These are phyloP conservation scores for Cherax quadricarinatus DNA, from an alignment of 1,140 invertebrate species.

Conservation along the genomic window DNA sequence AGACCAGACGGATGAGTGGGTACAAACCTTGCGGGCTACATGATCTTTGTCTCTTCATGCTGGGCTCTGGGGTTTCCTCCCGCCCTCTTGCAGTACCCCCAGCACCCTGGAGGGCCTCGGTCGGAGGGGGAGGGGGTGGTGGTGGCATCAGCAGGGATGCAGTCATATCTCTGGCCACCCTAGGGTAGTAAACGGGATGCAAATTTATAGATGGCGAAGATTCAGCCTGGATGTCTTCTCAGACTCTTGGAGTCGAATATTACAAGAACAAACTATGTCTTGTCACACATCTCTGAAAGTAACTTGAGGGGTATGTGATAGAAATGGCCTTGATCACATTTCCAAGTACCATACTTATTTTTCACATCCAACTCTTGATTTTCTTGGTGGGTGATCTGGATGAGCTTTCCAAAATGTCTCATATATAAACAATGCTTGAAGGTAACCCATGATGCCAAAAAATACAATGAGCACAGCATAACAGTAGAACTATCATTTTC, in stretches of 20 bases:
- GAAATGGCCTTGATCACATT: conserved; percentile 4
- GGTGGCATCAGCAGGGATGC: conserved; percentile 66
- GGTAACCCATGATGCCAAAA: neutral
- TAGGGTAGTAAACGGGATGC: conserved; percentile 67
- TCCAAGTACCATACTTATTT: neutral
- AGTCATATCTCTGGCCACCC: conserved; percentile 68
- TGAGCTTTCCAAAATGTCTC: neutral
- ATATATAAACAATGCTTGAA: neutral
- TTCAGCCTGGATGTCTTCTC: conserved; percentile 30
- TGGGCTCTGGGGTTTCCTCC: conserved; percentile 53
- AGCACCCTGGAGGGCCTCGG: conserved; percentile 36
- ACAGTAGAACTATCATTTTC: neutral
- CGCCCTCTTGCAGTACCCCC: conserved; percentile 27
- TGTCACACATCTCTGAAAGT: conserved; percentile 41
- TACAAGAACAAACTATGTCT: conserved; percentile 8
- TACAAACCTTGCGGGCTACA: conserved; percentile 70
- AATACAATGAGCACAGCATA: neutral
- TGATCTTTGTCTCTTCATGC: conserved; percentile 67
- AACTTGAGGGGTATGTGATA: conserved; percentile 33
- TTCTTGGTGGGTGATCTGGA: neutral
- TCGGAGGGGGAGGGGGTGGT: conserved; percentile 58
- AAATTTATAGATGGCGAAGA: conserved; percentile 57
- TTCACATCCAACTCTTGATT: neutral
- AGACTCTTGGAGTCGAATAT: conserved; percentile 33
- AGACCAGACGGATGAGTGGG: conserved; percentile 54